A percentile compares a stretch with the other conserved stretches of the same genome.
Conservation (phyloP, 2,797 vertebrate genomes). For the Chloroceryle inda region DNA sequence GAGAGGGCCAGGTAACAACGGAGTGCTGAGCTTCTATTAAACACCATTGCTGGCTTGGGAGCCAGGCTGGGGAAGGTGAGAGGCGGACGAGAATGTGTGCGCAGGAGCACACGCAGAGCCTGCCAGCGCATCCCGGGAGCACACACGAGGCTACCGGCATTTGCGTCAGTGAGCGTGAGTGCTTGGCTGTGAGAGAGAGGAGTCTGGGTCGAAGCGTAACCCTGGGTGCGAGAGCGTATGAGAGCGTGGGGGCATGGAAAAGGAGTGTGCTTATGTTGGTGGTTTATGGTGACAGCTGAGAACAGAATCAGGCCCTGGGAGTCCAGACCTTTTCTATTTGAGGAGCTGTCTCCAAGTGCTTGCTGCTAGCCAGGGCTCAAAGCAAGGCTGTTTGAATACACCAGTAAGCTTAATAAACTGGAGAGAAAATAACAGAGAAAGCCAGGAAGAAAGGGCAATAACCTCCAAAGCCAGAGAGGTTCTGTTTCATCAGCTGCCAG, state of each 20-base stretch:
- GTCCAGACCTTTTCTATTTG: neutral
- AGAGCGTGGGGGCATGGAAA: neutral
- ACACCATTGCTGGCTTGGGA: neutral
- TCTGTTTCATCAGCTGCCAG: neutral
- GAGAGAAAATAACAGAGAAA: neutral
- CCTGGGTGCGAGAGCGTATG: neutral
- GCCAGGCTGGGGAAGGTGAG: neutral
- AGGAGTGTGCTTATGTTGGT: neutral
- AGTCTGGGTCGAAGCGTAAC: accelerated
- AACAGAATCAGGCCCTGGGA: neutral
- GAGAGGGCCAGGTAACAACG: neutral
- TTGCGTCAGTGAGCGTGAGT: accelerated
- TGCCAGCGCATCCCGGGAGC: neutral
- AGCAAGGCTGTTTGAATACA: neutral
- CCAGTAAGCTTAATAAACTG: neutral
- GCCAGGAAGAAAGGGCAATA: neutral
- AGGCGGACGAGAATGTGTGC: neutral
- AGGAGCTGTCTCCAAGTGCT: neutral
- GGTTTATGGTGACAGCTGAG: neutral
- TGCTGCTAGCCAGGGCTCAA: neutral
- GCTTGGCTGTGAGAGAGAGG: neutral
- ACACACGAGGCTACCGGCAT: neutral
- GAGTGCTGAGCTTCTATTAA: neutral
- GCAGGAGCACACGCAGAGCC: neutral
- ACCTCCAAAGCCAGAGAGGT: neutral